Conservation (phyloP, 2,888 invertebrate species). For the Automeris io region DNA sequence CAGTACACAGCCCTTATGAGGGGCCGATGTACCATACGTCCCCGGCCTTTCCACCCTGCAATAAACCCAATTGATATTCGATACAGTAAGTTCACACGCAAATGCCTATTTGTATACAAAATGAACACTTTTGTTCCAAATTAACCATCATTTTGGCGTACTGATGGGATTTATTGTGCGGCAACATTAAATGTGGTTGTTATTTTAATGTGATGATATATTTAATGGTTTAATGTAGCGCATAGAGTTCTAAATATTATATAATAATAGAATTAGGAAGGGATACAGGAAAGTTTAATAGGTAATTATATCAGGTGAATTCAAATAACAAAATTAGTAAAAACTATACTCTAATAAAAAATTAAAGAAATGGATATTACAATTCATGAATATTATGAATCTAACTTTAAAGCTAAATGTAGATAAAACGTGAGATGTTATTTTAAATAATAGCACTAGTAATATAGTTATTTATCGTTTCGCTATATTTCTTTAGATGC, state of each 20-base stretch:
- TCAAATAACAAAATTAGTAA: no score
- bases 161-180: constrained; percentile 51
- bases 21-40: constrained; percentile 41
- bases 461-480: no score
- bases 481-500: no score
- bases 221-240: not conserved
- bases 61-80: constrained; percentile 65
- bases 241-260: not conserved
- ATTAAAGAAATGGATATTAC: no score
- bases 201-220: constrained; percentile 17
- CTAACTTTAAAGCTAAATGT: no score
- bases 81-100: constrained; percentile 68
- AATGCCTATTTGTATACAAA: constrained; percentile 61
- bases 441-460: no score
- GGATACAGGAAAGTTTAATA: no score
- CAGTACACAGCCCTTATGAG: constrained; percentile 14
- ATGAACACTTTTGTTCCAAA: constrained; percentile 51
- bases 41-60: constrained; percentile 31
- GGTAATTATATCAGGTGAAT: no score
- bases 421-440: no score
- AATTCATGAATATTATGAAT: no score
- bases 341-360: no score
- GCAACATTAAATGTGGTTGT: constrained; percentile 39
- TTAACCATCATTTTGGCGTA: constrained; percentile 26
- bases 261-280: no score